phyloP scores from a whole-genome alignment of 2,888 invertebrate genomes.

The Acanthococcus lagerstroemiae region DNA sequence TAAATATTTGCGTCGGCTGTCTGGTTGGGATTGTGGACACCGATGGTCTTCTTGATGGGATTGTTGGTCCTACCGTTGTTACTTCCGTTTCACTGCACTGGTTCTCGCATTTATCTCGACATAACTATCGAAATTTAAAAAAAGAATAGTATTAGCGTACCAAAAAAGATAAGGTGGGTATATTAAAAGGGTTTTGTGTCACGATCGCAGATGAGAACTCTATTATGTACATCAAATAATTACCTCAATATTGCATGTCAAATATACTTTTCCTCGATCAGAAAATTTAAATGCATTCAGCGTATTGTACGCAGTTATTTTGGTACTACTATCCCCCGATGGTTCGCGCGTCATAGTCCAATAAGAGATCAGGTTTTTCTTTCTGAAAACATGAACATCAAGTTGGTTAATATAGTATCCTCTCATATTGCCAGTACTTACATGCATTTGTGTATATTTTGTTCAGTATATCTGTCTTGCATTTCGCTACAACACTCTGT shows the following conservation, averaged over 20 bases:
- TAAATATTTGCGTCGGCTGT: too few relatives aligned
- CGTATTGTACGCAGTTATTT: constrained; percentile 55
- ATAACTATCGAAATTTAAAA: constrained; percentile 4
- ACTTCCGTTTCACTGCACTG: too few relatives aligned
- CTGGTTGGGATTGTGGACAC: constrained; percentile 39
- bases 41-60: constrained; percentile 34
- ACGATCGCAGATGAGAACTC: too few relatives aligned
- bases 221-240: too few relatives aligned
- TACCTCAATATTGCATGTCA: constrained; percentile 66
- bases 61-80: not conserved
- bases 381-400: constrained; percentile 43
- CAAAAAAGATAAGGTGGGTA: not conserved
- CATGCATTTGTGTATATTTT: not conserved
- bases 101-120: constrained; percentile 11
- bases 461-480: not conserved
- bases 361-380: constrained; percentile 53
- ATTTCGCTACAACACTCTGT: not conserved
- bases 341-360: constrained; percentile 46
- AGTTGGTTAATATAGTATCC: too few relatives aligned
- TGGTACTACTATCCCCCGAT: constrained; percentile 49
- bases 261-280: constrained; percentile 58
- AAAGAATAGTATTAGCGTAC: not conserved
- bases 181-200: not conserved
- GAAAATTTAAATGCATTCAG: constrained; percentile 65
- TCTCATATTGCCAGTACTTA: too few relatives aligned